Conservation (phyloP, 2,113 vertebrate species). For the Scalopus aquaticus region DNA sequence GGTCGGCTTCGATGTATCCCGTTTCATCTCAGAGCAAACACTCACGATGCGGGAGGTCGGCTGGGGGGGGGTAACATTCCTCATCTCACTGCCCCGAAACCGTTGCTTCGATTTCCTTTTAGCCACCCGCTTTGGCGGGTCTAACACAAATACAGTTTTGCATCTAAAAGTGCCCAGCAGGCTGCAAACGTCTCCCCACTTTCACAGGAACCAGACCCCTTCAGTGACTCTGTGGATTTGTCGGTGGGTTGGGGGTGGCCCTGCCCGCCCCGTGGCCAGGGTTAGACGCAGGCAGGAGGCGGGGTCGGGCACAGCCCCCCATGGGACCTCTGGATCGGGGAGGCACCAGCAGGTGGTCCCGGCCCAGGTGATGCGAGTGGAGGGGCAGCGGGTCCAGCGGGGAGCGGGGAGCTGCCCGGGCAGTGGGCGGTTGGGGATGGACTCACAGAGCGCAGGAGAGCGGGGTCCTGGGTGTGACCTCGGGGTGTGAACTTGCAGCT, state of each 20-base stretch:
- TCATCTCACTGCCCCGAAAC: background rate
- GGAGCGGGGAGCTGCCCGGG: accelerated
- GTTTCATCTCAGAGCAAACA: too few species aligned
- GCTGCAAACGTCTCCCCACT: background rate
- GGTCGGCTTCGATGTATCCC: too few species aligned
- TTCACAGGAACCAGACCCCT: too few species aligned
- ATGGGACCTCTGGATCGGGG: too few species aligned
- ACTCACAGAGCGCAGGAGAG: background rate
- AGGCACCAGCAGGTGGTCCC: too few species aligned
- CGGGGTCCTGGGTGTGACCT: background rate
- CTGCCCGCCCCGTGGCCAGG: too few species aligned
- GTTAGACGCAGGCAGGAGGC: too few species aligned
- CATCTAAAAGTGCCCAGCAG: background rate
- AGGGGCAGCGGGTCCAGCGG: background rate
- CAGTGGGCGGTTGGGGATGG: accelerated
- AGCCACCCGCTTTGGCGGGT: accelerated
- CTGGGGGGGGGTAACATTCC: accelerated
- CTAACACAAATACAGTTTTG: background rate
- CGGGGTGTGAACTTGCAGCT: background rate
- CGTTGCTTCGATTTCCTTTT: background rate
- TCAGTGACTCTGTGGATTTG: too few species aligned
- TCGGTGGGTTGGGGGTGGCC: too few species aligned
- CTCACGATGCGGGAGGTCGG: too few species aligned
- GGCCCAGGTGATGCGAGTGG: too few species aligned
- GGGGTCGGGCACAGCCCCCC: too few species aligned